Evolutionary conservation across 2,797 vertebrate species (phyloP), one percentile per base, ranked within the genome.

Genomic region (Poecilia picta): DNA sequence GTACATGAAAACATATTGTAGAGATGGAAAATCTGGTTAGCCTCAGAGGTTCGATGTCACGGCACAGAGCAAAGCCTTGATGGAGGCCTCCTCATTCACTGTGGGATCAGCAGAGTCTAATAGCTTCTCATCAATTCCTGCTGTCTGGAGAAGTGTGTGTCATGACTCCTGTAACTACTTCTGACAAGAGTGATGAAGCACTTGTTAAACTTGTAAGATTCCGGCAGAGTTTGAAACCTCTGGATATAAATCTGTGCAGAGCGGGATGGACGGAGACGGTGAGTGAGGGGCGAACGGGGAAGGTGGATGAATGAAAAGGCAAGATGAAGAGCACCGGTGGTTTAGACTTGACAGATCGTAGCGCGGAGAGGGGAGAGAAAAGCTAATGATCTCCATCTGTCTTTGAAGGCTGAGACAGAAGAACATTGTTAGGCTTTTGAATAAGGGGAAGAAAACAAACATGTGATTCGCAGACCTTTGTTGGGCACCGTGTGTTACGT

Each of bases 121-220:
- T 92, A 88, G 84, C 78, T 80, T 76, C 89, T 91, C 93, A 92
- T 94, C 92, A 92, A 90, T 94, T 90, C 85, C 83, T 88, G 81
- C 91, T 89, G 89, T 93, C 90, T 72, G 12, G 88, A 86, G 76
- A 92, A 92, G 92, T 90, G 89, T 87, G 89, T 93, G 91, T 94
- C 92, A 93, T 88, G 92, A 92, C 91, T 94, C 89, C 88, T 90
- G 85, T 93, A 94, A 94, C 92, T 88, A 89, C 89, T 87, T 91
- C 89, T 94, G 94, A 94, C 94, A 94, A 85, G 85, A 89, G 88
- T 92, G 94, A 94, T 94, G 87, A 94, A 94, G 91, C 78, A 92
- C 90, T 91, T 91, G 91, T 94, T 93, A 88, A 92, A 94, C 82
- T 94, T 92, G 91, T 91, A 84, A 87, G 90, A 91, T 90, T 92